These are phyloP conservation scores for Tachina lurida DNA, from an alignment of 2,888 invertebrate genomes.

Conservation along the genomic window DNA sequence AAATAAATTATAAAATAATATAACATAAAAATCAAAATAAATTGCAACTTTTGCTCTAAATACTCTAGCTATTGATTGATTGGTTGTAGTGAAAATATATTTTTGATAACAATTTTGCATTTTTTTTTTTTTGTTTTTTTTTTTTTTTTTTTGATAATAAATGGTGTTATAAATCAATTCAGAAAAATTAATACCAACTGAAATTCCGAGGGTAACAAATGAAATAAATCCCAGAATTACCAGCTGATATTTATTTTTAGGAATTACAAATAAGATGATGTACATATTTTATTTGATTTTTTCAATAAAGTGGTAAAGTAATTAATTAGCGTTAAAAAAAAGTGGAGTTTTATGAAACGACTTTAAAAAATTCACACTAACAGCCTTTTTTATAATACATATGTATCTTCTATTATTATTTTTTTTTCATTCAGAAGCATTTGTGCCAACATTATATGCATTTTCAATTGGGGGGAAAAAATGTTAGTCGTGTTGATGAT, in stretches of 20 bases:
- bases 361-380: slow-evolving; percentile 6
- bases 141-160: slow-evolving; percentile 54
- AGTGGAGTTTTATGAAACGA: slow-evolving; percentile 13
- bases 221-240: slow-evolving; percentile 94
- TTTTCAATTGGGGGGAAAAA: background rate
- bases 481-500: slow-evolving; percentile 3
- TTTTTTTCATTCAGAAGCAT: background rate
- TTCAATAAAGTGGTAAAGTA: background rate
- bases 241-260: slow-evolving; percentile 96
- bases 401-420: background rate
- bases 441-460: slow-evolving; percentile 5
- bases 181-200: slow-evolving; percentile 90
- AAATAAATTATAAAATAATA: slow-evolving; percentile 33
- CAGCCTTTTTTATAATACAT: background rate
- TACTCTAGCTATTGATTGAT: slow-evolving; percentile 17
- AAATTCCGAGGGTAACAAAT: slow-evolving; percentile 89
- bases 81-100: slow-evolving; percentile 42
- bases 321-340: slow-evolving; percentile 16
- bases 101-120: slow-evolving; percentile 42
- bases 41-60: slow-evolving; percentile 63
- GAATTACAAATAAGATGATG: slow-evolving; percentile 76
- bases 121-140: slow-evolving; percentile 42
- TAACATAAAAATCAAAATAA: slow-evolving; percentile 52
- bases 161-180: slow-evolving; percentile 79
- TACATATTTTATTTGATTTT: slow-evolving; percentile 21